Conservation (phyloP, 1,140 invertebrate genomes). For the Brachionus rubens region DNA sequence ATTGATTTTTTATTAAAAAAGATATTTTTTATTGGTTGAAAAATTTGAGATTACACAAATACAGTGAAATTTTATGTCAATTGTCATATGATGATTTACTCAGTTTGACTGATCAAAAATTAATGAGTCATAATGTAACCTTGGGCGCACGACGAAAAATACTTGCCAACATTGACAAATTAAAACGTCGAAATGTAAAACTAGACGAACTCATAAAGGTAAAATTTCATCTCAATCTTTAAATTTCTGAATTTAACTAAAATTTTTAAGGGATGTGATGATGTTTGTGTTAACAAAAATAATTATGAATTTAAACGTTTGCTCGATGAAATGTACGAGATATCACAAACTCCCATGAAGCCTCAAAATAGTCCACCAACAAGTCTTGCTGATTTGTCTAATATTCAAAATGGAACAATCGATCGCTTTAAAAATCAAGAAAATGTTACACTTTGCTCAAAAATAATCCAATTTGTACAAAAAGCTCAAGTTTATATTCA, state of each 20-base stretch:
- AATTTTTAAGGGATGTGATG: neutral
- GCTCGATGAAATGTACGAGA: neutral
- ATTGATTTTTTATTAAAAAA: neutral
- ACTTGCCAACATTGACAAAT: neutral
- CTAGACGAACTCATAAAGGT: constrained; percentile 12
- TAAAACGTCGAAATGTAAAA: neutral
- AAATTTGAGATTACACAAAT: constrained; percentile 24
- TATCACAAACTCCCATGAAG: constrained; percentile 22
- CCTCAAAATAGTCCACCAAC: constrained; percentile 23
- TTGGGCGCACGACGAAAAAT: constrained; percentile 34
- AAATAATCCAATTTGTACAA: constrained; percentile 13
- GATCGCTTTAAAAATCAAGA: neutral
- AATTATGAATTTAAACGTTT: neutral
- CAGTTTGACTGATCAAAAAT: constrained; percentile 34
- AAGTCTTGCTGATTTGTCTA: constrained; percentile 29
- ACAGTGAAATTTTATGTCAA: neutral
- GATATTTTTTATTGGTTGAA: constrained; percentile 19
- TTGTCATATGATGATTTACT: constrained; percentile 25
- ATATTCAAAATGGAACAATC: neutral
- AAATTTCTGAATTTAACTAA: neutral
- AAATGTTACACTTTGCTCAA: constrained; percentile 1
- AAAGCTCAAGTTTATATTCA: constrained; percentile 12
- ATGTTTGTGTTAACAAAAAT: neutral
- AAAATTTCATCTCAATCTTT: neutral
- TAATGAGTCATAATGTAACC: neutral